These are phyloP conservation scores for Paraplagusia blochii DNA, from an alignment of 2,113 vertebrate genomes.

Conservation along the genomic window DNA sequence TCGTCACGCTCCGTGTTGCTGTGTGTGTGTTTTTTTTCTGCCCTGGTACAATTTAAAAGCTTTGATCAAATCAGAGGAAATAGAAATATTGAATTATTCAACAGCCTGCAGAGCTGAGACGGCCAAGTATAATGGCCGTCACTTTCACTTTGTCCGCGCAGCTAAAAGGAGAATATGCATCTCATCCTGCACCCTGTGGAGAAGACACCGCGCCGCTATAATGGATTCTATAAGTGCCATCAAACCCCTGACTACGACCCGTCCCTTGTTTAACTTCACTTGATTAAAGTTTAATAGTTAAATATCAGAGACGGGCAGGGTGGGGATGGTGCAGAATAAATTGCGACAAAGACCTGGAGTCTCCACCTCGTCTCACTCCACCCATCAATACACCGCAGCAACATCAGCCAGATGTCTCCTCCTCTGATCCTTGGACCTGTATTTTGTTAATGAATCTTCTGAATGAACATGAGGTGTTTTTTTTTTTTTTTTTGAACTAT, in stretches of 20 bases:
- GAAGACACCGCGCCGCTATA: conserved; percentile 24
- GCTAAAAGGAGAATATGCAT: background rate
- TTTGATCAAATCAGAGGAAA: background rate
- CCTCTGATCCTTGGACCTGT: conserved; percentile 1
- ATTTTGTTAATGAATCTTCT: conserved; percentile 18
- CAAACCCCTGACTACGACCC: conserved; percentile 34
- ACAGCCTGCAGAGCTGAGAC: conserved; percentile 11
- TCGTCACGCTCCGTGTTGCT: too few species aligned
- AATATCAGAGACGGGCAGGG: conserved; percentile 20
- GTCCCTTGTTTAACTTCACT: conserved; percentile 33
- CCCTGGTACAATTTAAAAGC: background rate
- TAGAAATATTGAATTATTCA: conserved; percentile 8
- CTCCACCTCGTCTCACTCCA: conserved; percentile 3
- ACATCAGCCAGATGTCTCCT: conserved; percentile 23
- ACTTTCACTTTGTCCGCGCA: conserved; percentile 8
- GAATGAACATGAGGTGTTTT: conserved; percentile 22
- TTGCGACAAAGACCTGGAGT: background rate
- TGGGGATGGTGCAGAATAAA: conserved; percentile 24
- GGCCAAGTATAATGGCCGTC: background rate
- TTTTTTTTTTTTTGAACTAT: background rate
- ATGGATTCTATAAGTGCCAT: conserved; percentile 68
- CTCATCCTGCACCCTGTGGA: conserved; percentile 2
- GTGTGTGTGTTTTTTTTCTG: too few species aligned
- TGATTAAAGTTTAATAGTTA: conserved; percentile 63
- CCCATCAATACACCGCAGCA: conserved; percentile 23